Evolutionary conservation across 2,888 invertebrate species (phyloP), one percentile per base, ranked within the genome.

Genomic region (Tuberolachnus salignus): DNA sequence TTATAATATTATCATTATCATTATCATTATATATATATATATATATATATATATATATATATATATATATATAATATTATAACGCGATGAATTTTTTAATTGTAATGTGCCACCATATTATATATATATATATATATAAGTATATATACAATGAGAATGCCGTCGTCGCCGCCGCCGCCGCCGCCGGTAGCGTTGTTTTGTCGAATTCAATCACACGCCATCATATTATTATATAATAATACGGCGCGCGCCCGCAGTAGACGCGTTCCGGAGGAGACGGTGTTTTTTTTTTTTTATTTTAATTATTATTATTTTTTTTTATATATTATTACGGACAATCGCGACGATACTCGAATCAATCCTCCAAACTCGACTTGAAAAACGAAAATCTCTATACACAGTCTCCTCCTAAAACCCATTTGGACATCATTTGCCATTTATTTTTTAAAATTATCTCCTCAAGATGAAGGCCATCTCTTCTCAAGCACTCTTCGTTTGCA

Each of bases 51-150:
- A 11, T 6, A 3, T 46, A 14, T 13, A 16, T 44, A 16, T 46
- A n/a, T 46, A 6, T 13, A 23, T 16, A 66, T 16, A 16, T 8
- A 14, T n/a, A 26, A 23, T 8, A 42, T 23, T 59, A 26, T 34
- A 34, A 72, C 51, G 63, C 46, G 66, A 78, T 69, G 78, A 57
- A 61, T 78, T 78, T 78, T 78, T 78, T 78, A 78, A 78, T 78
- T 78, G 78, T 78, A 49, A 67, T 67, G 78, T 49, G 67, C 59
- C 78, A 59, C 59, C 34, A 34, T 34, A 34, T 4, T 34, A 34
- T 34, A n/a, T n/a, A n/a, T n/a, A n/a, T n/a, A n/a, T n/a, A n/a
- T n/a, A n/a, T n/a, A n/a, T n/a, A n/a, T n/a, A n/a, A n/a, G n/a
- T n/a, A n/a, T n/a, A 34, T 34, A 34, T 59, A 78, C 78, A 78